Percentiles rank a stretch among this genome's conserved stretches.
Evolutionary conservation across 1,140 invertebrate genomes (phyloP).

Genomic region (Panagrolaimus sp.): DNA sequence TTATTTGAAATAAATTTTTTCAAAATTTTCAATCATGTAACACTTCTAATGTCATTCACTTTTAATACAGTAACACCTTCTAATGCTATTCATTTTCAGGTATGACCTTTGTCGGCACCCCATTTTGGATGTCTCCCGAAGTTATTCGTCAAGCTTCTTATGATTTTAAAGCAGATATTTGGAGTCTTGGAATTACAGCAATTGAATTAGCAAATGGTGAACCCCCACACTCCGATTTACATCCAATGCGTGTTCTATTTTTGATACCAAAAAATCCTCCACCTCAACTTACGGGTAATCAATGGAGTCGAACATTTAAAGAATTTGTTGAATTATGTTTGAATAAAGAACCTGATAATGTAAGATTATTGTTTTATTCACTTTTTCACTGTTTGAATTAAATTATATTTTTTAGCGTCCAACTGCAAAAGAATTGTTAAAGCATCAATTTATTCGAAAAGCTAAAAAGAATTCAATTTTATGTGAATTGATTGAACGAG

Average conservation of each 20-base stretch:
- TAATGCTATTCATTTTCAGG: too few relatives aligned
- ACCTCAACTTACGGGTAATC: conserved; percentile 84
- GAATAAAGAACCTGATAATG: conserved; percentile 99
- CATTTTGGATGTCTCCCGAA: conserved; percentile 91
- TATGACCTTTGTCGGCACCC: conserved; percentile 98
- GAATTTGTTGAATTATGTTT: conserved; percentile 98
- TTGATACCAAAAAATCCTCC: conserved; percentile 99
- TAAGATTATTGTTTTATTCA: conserved; percentile 60
- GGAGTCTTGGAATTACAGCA: conserved; percentile 97
- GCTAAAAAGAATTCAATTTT: conserved; percentile 58
- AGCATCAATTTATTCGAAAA: conserved; percentile 52
- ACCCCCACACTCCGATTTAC: conserved; percentile 89
- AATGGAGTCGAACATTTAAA: conserved; percentile 92
- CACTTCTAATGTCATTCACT: too few relatives aligned
- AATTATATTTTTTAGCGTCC: conserved; percentile 41
- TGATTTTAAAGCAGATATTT: conserved; percentile 98
- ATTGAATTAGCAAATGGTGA: conserved; percentile 98
- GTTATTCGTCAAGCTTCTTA: conserved; percentile 99
- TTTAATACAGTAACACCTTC: too few relatives aligned
- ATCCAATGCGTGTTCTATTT: conserved; percentile 98
- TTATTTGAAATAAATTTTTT: too few relatives aligned
- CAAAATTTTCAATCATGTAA: too few relatives aligned
- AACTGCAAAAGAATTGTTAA: conserved; percentile 50
- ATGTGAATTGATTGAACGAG: conserved; percentile 54
- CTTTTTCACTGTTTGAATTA: background rate